These are phyloP conservation scores for Rhinogobio ventralis DNA, from an alignment of 2,797 vertebrate genomes.

Conservation along the genomic window DNA sequence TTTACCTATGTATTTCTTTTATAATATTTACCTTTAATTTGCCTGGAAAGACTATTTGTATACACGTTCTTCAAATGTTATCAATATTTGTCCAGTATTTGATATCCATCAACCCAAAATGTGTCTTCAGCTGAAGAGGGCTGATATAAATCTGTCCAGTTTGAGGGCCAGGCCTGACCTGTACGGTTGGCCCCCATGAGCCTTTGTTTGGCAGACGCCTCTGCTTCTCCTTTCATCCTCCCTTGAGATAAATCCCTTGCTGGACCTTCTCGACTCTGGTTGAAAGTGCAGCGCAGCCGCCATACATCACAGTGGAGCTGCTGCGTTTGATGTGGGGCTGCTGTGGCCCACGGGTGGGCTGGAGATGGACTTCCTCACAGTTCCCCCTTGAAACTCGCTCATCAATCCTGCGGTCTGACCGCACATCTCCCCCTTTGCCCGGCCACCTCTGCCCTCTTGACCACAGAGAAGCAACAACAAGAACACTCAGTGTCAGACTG, in stretches of 20 bases:
- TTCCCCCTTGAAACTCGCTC: constrained; percentile 64
- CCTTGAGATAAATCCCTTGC: constrained; percentile 81
- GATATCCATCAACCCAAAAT: not conserved
- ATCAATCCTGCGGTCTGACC: constrained; percentile 71
- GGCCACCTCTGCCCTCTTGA: constrained; percentile 66
- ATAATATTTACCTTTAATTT: not conserved
- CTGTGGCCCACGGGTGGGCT: constrained; percentile 72
- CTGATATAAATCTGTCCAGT: constrained; percentile 41
- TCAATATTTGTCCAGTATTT: constrained; percentile 42
- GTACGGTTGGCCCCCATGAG: constrained; percentile 65
- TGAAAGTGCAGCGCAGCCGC: constrained; percentile 76
- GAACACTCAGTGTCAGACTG: constrained; percentile 40
- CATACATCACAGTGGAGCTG: constrained; percentile 80
- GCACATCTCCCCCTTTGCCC: constrained; percentile 11
- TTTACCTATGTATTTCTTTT: not conserved
- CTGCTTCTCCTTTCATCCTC: constrained; percentile 81
- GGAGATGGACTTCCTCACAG: constrained; percentile 53
- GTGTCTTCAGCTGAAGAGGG: constrained; percentile 19
- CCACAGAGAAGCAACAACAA: constrained; percentile 66
- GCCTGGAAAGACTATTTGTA: not conserved
- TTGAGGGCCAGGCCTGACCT: constrained; percentile 72
- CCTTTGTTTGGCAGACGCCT: constrained; percentile 81
- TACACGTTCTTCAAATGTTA: not conserved
- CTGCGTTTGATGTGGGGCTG: constrained; percentile 78
- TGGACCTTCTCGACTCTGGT: constrained; percentile 75